Base-by-base conservation (phyloP, 2,113 vertebrate species). In the Prolemur simus region DNA sequence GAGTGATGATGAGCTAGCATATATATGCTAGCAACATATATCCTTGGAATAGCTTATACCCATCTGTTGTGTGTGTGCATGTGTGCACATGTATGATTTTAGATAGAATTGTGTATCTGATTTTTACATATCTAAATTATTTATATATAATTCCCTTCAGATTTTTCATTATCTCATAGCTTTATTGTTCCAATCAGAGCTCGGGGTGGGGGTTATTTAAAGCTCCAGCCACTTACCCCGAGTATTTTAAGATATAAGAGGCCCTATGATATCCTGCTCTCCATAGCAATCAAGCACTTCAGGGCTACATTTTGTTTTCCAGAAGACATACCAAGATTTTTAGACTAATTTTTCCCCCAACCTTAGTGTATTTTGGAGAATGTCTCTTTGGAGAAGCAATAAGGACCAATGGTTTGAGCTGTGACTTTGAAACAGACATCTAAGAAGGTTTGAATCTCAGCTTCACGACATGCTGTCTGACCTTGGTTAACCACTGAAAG, bases 391-490 rank as follows among this genome's bases (percentile, higher is more conserved):
- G 39, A 90, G 23, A 76, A 84, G 27, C 84, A 66, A 0, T 13
- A 66, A 88, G 49, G 47, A 68, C 64, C 25, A 66, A 47, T n/a
- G 15, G 32, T 95, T 66, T 89, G 66, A 91, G 21, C 60, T 77
- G 5, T 32, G 47, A 78, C 63, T 91, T 66, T 83, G 49, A 96
- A 96, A 89, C 56, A 49, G 3, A 32, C 68, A 32, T 91, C 27
- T 68, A n/a, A 86, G 58, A 68, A 45, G 68, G 52, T 64, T 69
- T 82, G 49, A 81, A 32, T 69, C 27, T 45, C 78, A 82, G 80
- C 64, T 86, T 47, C 37, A 27, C 27, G 5, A 45, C 42, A 12
- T 8, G 3, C 86, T 60, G 3, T 85, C 63, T 84, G 77, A 74
- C 82, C 71, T 60, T 47, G 42, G 42, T 21, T 91, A 54, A 81